Evolutionary conservation across 2,888 invertebrate species (phyloP), one percentile per base, ranked within the genome.

Genomic region (Cephus pygmeus): DNA sequence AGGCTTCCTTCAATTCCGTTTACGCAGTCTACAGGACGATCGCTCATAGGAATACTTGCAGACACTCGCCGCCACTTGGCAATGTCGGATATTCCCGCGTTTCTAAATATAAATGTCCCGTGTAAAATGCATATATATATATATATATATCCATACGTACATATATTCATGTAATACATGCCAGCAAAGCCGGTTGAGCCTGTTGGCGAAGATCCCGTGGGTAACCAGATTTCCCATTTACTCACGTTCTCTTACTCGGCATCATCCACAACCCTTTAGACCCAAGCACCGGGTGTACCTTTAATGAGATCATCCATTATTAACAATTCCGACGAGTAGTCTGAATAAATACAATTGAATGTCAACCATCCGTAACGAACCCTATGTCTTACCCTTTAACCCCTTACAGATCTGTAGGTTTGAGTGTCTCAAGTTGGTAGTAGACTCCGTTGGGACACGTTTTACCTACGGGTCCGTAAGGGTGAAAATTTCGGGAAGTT

Each of bases 71-170:
- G 40, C 40, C 40, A 40, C 40, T 40, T 40, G 40, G 40, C 40
- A 15, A 15, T 40, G 40, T 40, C 40, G 40, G 40, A 40, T 40
- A 40, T 40, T 40, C 81, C 80, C 81, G 79, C 76, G 81, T 81
- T 81, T 83, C 82, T 84, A 85, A 83, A 85, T 83, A 85, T 83
- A 84, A 82, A 82, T 75, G 77, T 76, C 77, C 76, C 79, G 69
- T 40, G 73, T 73, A 77, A 73, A 71, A 76, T 56, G 73, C 71
- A 74, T 69, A 73, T 56, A 75, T 71, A 77, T 75, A 77, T 33
- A 33, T 33, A 33, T 33, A 33, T 2, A 76, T 77, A 77, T 77
- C 81, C 73, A 75, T 78, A 76, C 75, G 76, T 79, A 79, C 81
- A 82, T 56, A 15, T 35, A 34, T 35, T 12, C 40, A 75, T 23